Conservation (phyloP, 2,113 vertebrate species). For the Oreochromis spilurus region DNA sequence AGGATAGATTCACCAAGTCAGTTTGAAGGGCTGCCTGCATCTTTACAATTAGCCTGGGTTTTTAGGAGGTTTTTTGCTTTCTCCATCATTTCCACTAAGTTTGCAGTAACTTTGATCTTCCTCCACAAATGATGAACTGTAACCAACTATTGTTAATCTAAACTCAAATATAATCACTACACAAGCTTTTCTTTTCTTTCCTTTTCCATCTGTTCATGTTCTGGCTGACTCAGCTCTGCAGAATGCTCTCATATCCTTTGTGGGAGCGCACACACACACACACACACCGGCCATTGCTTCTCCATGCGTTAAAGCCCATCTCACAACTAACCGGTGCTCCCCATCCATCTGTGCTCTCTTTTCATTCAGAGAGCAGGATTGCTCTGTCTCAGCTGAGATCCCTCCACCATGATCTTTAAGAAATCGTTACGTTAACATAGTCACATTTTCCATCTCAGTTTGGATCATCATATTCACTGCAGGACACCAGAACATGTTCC, state of each 20-base stretch:
- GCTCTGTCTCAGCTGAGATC: not conserved
- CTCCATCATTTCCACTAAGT: not conserved
- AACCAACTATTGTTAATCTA: not conserved
- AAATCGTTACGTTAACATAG: not conserved
- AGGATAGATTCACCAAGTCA: not conserved
- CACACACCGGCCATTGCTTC: not conserved
- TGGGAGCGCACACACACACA: not conserved
- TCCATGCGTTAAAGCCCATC: not conserved
- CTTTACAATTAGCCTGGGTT: not conserved
- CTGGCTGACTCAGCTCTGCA: slow-evolving; percentile 32
- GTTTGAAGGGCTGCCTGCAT: not conserved
- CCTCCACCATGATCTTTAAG: not conserved
- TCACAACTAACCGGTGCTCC: not conserved
- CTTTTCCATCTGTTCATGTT: not conserved
- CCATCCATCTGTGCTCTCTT: slow-evolving; percentile 14
- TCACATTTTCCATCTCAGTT: not conserved
- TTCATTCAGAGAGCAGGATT: not conserved
- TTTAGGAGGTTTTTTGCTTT: not conserved
- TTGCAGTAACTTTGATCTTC: not conserved
- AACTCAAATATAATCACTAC: not conserved
- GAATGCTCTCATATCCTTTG: slow-evolving; percentile 33
- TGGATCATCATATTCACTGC: not conserved
- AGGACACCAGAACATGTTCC: not conserved
- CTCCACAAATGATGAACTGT: not conserved
- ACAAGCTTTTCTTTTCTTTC: not conserved